Conservation (phyloP, 2,113 vertebrate genomes). For the Tenrec ecaudatus region DNA sequence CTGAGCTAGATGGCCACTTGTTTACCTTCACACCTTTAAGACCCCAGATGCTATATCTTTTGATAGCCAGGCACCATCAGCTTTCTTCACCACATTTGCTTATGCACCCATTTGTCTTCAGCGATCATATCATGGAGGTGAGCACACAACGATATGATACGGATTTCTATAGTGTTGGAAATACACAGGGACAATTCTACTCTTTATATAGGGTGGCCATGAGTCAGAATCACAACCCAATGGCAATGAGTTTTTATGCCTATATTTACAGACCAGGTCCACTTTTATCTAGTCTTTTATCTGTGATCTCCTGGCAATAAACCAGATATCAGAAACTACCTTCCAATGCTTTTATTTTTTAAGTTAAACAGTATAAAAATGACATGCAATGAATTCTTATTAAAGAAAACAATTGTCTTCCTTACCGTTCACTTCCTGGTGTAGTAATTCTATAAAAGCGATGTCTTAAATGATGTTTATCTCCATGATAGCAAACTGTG, state of each 20-base stretch:
- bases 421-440: constrained; percentile 97
- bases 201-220: no score
- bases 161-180: no score
- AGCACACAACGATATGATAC: no score
- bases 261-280: background rate
- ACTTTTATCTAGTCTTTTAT: background rate
- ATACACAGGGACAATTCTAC: no score
- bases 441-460: constrained; percentile 99
- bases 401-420: constrained; percentile 62
- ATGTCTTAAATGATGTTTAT: constrained; percentile 99
- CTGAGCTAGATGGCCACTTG: no score
- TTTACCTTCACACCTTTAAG: no score
- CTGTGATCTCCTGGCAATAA: constrained; percentile 11
- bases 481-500: constrained; percentile 98
- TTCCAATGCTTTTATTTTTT: constrained; percentile 47
- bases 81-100: no score
- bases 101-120: no score
- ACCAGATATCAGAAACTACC: constrained; percentile 52
- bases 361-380: constrained; percentile 53
- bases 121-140: no score
- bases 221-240: no score
- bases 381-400: constrained; percentile 37
- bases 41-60: no score
- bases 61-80: no score
- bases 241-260: background rate